These are phyloP conservation scores for Dendrocopos noguchii DNA, from an alignment of 2,113 vertebrate species.

Conservation along the genomic window DNA sequence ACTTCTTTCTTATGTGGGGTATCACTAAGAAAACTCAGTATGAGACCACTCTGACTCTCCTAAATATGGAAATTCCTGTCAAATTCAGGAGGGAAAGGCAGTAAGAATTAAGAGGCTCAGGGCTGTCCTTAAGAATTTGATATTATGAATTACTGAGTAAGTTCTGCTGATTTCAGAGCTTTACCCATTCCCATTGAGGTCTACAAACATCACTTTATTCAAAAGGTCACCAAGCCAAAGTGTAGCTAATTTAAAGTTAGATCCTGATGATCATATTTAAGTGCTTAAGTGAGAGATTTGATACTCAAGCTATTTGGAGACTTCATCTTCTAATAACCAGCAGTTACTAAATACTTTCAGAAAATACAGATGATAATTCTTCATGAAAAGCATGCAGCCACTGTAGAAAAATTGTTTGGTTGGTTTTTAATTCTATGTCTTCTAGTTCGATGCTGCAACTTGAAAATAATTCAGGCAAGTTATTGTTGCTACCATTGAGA, in stretches of 20 bases:
- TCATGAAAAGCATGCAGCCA: neutral
- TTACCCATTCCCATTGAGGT: neutral
- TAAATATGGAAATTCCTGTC: neutral
- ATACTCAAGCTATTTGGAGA: neutral
- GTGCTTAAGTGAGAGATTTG: neutral
- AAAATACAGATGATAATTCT: neutral
- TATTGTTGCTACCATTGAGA: neutral
- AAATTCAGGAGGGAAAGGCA: neutral
- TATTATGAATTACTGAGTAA: neutral
- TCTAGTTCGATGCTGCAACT: neutral
- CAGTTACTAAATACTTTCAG: neutral
- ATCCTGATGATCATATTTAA: neutral
- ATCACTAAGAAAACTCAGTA: neutral
- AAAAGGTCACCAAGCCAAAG: neutral
- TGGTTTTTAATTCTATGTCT: neutral
- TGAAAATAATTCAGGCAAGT: slow-evolving; percentile 21
- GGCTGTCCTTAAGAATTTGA: neutral
- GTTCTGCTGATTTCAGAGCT: neutral
- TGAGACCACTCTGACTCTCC: neutral
- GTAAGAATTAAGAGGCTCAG: neutral
- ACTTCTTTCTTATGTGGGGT: neutral
- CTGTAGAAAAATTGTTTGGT: neutral
- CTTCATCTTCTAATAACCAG: neutral
- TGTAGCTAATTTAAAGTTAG: neutral
- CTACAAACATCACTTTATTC: neutral